A percentile compares a stretch with the other conserved stretches of the same genome.
These are phyloP conservation scores for Puntigrus tetrazona DNA, from an alignment of 2,113 vertebrate species.

Conservation along the genomic window DNA sequence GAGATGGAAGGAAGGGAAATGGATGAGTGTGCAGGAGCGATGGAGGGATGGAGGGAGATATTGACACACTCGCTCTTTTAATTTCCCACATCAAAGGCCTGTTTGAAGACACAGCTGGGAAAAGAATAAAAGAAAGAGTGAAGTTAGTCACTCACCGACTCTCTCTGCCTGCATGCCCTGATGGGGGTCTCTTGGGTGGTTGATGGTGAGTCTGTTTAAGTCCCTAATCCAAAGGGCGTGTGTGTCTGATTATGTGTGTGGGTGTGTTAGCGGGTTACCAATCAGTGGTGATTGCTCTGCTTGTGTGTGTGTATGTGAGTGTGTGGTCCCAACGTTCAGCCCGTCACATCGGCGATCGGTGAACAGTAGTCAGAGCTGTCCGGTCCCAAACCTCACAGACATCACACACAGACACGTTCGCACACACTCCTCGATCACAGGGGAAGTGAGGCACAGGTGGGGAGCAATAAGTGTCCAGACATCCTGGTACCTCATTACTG, in stretches of 20 bases:
- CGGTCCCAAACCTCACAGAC: conserved; percentile 73
- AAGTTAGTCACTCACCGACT: conserved; percentile 82
- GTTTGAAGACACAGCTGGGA: conserved; percentile 85
- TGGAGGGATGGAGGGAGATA: conserved; percentile 74
- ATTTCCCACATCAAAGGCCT: conserved; percentile 80
- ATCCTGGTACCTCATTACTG: conserved; percentile 60
- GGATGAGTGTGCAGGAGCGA: conserved; percentile 72
- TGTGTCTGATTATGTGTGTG: conserved; percentile 71
- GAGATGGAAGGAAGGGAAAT: conserved; percentile 65
- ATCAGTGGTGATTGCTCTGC: conserved; percentile 11
- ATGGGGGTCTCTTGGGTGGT: conserved; percentile 80
- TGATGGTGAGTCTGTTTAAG: conserved; percentile 60
- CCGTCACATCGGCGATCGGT: conserved; percentile 75
- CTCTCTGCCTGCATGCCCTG: conserved; percentile 67
- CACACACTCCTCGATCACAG: conserved; percentile 45
- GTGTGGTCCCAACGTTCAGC: conserved; percentile 76
- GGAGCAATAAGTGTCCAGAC: conserved; percentile 59
- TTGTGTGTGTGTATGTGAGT: conserved; percentile 66
- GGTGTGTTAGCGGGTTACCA: conserved; percentile 46
- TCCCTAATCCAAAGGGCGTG: conserved; percentile 61
- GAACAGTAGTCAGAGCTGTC: conserved; percentile 70
- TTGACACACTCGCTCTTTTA: conserved; percentile 80
- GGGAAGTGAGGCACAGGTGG: conserved; percentile 58
- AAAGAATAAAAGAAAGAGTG: conserved; percentile 83
- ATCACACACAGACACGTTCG: conserved; percentile 59